Conservation (phyloP, 1,140 invertebrate species). For the Ganaspis sp. region DNA sequence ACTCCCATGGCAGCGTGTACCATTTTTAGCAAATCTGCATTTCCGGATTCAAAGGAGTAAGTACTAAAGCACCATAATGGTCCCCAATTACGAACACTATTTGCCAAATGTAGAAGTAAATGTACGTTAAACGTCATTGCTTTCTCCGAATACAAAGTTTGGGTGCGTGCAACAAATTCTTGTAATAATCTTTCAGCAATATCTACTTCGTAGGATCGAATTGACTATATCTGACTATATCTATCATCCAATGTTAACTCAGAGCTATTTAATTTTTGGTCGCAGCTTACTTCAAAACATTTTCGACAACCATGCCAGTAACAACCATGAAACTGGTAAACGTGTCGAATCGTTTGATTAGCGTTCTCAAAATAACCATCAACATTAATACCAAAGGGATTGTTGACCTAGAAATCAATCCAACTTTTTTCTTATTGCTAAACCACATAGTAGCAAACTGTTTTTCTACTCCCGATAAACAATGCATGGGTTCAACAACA, state of each 20-base stretch:
- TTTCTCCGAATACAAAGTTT: neutral
- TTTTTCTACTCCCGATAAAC: slow-evolving; percentile 18
- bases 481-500: slow-evolving; percentile 37
- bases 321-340: too few relatives aligned
- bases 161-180: slow-evolving; percentile 29
- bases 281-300: too few relatives aligned
- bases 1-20: slow-evolving; percentile 50
- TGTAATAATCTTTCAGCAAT: slow-evolving; percentile 11
- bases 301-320: too few relatives aligned
- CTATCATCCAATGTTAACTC: too few relatives aligned
- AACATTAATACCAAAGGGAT: too few relatives aligned
- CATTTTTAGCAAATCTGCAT: slow-evolving; percentile 38
- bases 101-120: slow-evolving; percentile 42
- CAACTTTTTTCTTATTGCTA: neutral
- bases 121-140: slow-evolving; percentile 48
- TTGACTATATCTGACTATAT: too few relatives aligned
- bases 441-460: slow-evolving; percentile 8
- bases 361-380: too few relatives aligned
- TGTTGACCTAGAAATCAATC: neutral
- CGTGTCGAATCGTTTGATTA: neutral
- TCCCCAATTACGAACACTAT: slow-evolving; percentile 42
- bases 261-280: too few relatives aligned
- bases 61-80: slow-evolving; percentile 40
- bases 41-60: slow-evolving; percentile 45
- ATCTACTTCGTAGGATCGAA: too few relatives aligned